A percentile compares a stretch with the other conserved stretches of the same genome.
phyloP scores from a whole-genome alignment of 2,888 invertebrate genomes.

The Zygothrica quintamaculata region DNA sequence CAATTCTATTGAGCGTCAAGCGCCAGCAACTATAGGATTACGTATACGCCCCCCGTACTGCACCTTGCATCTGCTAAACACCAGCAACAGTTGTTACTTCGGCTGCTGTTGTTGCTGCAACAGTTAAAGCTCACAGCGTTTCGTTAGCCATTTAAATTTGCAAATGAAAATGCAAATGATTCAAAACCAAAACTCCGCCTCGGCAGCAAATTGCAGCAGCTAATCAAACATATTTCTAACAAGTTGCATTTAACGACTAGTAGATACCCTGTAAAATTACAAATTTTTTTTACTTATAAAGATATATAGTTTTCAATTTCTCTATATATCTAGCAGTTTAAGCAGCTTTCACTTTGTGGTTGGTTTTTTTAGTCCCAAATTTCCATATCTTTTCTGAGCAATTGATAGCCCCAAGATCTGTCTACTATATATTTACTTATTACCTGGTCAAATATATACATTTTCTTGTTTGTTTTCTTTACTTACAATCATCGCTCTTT shows the following conservation, averaged over 20 bases:
- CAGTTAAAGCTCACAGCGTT: conserved; percentile 4
- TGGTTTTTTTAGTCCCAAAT: no score
- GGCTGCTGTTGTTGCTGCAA: not conserved
- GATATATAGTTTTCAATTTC: no score
- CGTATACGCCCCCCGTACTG: conserved; percentile 60
- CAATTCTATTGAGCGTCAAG: conserved; percentile 70
- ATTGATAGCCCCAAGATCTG: no score
- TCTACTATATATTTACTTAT: no score
- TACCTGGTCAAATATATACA: no score
- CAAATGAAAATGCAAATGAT: conserved; percentile 17
- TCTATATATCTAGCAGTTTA: no score
- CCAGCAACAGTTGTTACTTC: not conserved
- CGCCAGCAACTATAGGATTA: conserved; percentile 59
- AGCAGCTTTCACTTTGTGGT: no score
- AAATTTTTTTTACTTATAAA: no score
- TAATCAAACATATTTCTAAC: not conserved
- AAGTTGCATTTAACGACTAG: not conserved
- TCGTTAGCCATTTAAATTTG: not conserved
- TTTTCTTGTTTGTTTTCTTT: no score
- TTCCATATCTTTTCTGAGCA: no score
- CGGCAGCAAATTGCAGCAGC: conserved; percentile 10
- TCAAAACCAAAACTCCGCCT: conserved; percentile 6
- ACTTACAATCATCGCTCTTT: no score
- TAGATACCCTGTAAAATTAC: conserved; percentile 13
- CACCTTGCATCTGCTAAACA: conserved; percentile 4